Base-by-base conservation (phyloP, 2,797 vertebrate species). In the Astyanax mexicanus region DNA sequence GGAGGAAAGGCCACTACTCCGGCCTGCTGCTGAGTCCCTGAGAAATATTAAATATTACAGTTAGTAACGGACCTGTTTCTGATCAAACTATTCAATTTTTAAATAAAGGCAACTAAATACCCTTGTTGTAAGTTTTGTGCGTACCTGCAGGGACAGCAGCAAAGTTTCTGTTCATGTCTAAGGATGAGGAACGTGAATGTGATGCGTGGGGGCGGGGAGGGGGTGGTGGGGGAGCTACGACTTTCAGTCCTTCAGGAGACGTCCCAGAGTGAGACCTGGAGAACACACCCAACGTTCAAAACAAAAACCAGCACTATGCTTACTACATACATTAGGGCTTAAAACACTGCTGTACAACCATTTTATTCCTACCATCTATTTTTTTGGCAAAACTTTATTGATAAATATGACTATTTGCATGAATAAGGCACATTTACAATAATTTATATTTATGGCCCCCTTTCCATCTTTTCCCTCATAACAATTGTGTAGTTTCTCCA, bases 131-230 rank as follows among this genome's bases (percentile, higher is more conserved):
- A 47, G 21, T 44, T 55, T 23, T 19, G 21, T n/a, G 35, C 73
- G 47, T 88, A 95, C 95, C 95, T 93, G 94, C 88, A 1, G 95
- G 86, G 1, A 93, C 89, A 9, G 92, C 85, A 0, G 95, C 83
- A 70, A 99, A 99, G 85, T 93, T 98, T 86, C 97, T 94, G 85
- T 98, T 99, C 96, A 99, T 95, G 88, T 99, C 97, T 86, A 99
- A 92, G 54, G 97, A 99, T 0, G 97, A 99, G 0, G 98, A 99
- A 68, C 97, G 94, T 10, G 98, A 99, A 88, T 99, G 97, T 29
- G 97, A 96, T 37, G 96, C 93, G 78, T 95, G 95, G 69, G 98
- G 97, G 52, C 97, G 93, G 13, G 98, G 98, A 1, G 98, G 98
- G 15, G 98, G 98, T 0, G 97, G 97, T 0, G 98, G 97, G 0